These are phyloP conservation scores for Trichomalopsis sarcophagae DNA, from an alignment of 1,140 invertebrate species.

Conservation along the genomic window DNA sequence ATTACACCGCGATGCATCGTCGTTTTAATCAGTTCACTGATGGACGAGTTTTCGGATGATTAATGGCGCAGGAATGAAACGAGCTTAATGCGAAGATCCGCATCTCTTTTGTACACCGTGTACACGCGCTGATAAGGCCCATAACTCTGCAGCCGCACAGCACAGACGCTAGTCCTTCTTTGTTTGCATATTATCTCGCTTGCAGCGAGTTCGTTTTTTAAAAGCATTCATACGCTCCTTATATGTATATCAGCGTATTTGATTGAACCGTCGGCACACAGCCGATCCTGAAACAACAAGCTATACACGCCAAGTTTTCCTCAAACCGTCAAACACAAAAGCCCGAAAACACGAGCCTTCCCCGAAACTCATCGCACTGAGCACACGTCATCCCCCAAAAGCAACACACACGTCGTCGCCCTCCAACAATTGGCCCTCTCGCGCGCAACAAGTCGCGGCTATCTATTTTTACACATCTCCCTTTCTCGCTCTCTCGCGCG, in stretches of 20 bases:
- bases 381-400: too few relatives aligned
- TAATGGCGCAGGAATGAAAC: background rate
- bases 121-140: background rate
- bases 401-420: too few relatives aligned
- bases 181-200: too few relatives aligned
- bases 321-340: too few relatives aligned
- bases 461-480: background rate
- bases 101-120: background rate
- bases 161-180: too few relatives aligned
- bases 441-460: background rate
- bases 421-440: too few relatives aligned
- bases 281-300: too few relatives aligned
- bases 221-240: too few relatives aligned
- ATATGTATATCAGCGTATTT: too few relatives aligned
- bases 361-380: background rate
- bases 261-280: too few relatives aligned
- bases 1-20: background rate
- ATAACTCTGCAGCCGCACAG: background rate
- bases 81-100: constrained; percentile 1
- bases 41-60: constrained; percentile 1
- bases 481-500: background rate
- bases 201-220: too few relatives aligned
- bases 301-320: background rate
- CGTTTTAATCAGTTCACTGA: background rate
- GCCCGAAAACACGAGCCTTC: background rate